Evolutionary conservation across 2,113 vertebrate genomes (phyloP).

Genomic region (Aldabrachelys gigantea): DNA sequence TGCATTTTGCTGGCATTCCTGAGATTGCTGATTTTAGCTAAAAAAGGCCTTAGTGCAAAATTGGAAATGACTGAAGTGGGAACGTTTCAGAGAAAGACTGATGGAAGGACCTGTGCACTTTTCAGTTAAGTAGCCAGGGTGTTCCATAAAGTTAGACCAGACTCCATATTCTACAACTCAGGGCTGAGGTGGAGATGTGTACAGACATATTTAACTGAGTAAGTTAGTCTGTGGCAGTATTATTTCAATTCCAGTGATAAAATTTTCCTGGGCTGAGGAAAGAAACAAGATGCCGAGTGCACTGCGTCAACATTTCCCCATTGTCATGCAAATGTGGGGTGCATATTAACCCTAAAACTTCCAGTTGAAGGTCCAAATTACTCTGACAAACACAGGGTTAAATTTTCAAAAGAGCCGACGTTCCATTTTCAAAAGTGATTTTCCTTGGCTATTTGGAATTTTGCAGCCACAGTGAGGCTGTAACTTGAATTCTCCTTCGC

Average conservation of each 20-base stretch:
- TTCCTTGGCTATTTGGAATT: not conserved
- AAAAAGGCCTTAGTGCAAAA: not conserved
- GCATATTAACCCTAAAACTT: not conserved
- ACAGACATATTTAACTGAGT: not conserved
- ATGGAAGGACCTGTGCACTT: rapidly evolving
- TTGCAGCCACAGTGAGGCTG: not conserved
- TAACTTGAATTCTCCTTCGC: not conserved
- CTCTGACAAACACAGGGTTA: not conserved
- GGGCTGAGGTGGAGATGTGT: not conserved
- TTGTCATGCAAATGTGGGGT: not conserved
- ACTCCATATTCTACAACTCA: not conserved
- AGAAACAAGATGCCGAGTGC: not conserved
- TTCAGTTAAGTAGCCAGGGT: not conserved
- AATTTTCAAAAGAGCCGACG: not conserved
- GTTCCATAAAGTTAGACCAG: not conserved
- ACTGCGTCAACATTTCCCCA: not conserved
- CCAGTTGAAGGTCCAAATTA: not conserved
- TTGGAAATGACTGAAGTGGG: not conserved
- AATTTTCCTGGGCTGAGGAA: not conserved
- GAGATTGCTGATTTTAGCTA: not conserved
- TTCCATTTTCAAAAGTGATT: not conserved
- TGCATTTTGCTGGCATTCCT: not conserved
- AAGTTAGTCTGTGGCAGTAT: not conserved
- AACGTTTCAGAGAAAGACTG: rapidly evolving
- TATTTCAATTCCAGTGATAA: not conserved